Evolutionary conservation across 2,797 vertebrate species (phyloP).

Genomic region (Neosilurus mollespiculum): DNA sequence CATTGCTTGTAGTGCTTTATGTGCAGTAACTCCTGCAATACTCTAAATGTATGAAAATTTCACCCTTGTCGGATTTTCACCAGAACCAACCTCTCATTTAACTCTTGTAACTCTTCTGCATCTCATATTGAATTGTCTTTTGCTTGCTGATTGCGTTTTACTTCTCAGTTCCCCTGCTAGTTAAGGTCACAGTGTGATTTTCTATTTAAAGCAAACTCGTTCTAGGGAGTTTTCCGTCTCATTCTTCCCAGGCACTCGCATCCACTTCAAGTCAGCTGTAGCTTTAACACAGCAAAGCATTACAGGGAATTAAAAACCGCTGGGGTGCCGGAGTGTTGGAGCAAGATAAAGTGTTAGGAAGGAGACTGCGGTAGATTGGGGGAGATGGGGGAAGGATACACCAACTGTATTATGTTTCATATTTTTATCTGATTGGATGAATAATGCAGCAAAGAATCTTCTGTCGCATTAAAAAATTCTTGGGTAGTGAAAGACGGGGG

Average conservation of each 20-base stretch:
- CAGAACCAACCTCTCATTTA: conserved; percentile 16
- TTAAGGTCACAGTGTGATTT: conserved; percentile 29
- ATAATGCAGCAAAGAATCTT: conserved; percentile 67
- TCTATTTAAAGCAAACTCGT: background rate
- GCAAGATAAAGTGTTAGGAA: conserved; percentile 58
- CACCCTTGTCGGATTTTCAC: background rate
- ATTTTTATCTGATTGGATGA: conserved; percentile 69
- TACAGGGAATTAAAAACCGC: conserved; percentile 65
- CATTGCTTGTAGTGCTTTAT: background rate
- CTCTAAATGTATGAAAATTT: background rate
- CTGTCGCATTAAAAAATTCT: conserved; percentile 59
- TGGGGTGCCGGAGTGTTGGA: conserved; percentile 63
- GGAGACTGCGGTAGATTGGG: conserved; percentile 28
- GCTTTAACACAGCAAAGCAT: conserved; percentile 57
- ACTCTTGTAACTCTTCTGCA: conserved; percentile 10
- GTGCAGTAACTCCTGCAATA: background rate
- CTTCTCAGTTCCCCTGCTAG: conserved; percentile 10
- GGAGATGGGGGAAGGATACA: conserved; percentile 30
- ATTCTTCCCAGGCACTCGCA: conserved; percentile 51
- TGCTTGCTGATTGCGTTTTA: conserved; percentile 16
- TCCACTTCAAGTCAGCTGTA: conserved; percentile 51
- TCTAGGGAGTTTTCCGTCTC: conserved; percentile 14
- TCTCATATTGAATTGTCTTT: background rate
- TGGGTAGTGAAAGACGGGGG: conserved; percentile 40
- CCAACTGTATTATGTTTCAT: conserved; percentile 59